A percentile compares a stretch with the other conserved stretches of the same genome.
Evolutionary conservation across 2,113 vertebrate species (phyloP).

Genomic region (Lethenteron camtschaticum): DNA sequence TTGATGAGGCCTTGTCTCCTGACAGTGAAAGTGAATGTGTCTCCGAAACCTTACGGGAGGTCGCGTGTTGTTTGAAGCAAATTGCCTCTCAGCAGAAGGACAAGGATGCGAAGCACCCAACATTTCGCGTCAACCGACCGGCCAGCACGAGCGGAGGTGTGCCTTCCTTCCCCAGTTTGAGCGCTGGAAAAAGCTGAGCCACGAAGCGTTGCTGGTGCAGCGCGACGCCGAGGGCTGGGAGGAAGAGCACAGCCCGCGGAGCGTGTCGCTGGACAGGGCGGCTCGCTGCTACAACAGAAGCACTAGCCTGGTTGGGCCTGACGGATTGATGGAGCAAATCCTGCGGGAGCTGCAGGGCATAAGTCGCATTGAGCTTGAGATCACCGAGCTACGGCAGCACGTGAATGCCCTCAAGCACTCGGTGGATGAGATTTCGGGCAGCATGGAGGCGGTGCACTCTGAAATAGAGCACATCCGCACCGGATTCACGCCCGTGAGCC

Average conservation of each 20-base stretch:
- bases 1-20: background rate
- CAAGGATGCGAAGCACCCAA: background rate
- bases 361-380: slow-evolving; percentile 77
- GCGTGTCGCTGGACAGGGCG: slow-evolving; percentile 1
- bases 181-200: background rate
- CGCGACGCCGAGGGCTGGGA: background rate
- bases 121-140: background rate
- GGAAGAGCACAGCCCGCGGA: background rate
- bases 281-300: background rate
- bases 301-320: slow-evolving; percentile 27
- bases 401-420: slow-evolving; percentile 67
- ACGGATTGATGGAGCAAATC: slow-evolving; percentile 83
- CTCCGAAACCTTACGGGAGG: slow-evolving; percentile 1
- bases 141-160: background rate
- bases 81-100: slow-evolving; percentile 4
- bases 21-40: slow-evolving; percentile 1
- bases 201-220: slow-evolving; percentile 2
- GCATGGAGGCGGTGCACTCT: slow-evolving; percentile 62
- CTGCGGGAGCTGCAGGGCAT: slow-evolving; percentile 80
- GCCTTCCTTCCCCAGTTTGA: background rate
- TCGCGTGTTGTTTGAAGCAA: slow-evolving; percentile 1
- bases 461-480: slow-evolving; percentile 82
- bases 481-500: slow-evolving; percentile 48
- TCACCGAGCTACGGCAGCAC: slow-evolving; percentile 68
- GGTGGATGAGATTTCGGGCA: slow-evolving; percentile 80